These are phyloP conservation scores for Drosophila sp. DNA, from an alignment of 1,140 invertebrate genomes.

Conservation along the genomic window DNA sequence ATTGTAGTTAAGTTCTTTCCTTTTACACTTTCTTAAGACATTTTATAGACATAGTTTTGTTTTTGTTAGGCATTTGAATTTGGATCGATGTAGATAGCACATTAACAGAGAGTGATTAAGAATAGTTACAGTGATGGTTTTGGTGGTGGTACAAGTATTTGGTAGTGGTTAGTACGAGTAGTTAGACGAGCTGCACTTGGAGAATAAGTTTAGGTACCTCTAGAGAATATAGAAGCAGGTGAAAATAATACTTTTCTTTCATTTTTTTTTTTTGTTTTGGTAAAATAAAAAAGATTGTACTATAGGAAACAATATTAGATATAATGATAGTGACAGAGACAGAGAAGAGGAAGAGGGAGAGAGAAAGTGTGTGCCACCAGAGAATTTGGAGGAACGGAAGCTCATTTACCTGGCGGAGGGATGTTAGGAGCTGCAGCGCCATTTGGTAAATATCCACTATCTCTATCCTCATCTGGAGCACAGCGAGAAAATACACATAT, in stretches of 20 bases:
- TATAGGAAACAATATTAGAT: slow-evolving; percentile 65
- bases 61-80: slow-evolving; percentile 34
- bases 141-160: slow-evolving; percentile 22
- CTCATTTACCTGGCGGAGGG: slow-evolving; percentile 83
- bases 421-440: slow-evolving; percentile 72
- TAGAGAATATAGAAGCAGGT: slow-evolving; percentile 77
- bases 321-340: slow-evolving; percentile 44
- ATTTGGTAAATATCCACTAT: slow-evolving; percentile 80
- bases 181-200: slow-evolving; percentile 74
- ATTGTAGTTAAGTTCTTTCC: slow-evolving; percentile 61
- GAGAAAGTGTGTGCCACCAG: slow-evolving; percentile 3
- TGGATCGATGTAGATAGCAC: slow-evolving; percentile 57
- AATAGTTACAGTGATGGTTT: slow-evolving; percentile 69
- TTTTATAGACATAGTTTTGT: slow-evolving; percentile 17
- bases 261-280: too few species aligned
- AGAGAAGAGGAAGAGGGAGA: slow-evolving; percentile 49
- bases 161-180: slow-evolving; percentile 46
- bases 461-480: slow-evolving; percentile 63
- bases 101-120: slow-evolving; percentile 62
- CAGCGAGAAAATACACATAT: background rate
- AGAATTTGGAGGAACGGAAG: background rate
- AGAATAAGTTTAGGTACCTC: slow-evolving; percentile 67
- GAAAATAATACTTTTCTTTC: slow-evolving; percentile 59
- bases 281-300: slow-evolving; percentile 58
- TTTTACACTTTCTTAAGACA: slow-evolving; percentile 43